phyloP scores from a whole-genome alignment of 2,888 invertebrate genomes.

The Hirtodrosophila cameraria region DNA sequence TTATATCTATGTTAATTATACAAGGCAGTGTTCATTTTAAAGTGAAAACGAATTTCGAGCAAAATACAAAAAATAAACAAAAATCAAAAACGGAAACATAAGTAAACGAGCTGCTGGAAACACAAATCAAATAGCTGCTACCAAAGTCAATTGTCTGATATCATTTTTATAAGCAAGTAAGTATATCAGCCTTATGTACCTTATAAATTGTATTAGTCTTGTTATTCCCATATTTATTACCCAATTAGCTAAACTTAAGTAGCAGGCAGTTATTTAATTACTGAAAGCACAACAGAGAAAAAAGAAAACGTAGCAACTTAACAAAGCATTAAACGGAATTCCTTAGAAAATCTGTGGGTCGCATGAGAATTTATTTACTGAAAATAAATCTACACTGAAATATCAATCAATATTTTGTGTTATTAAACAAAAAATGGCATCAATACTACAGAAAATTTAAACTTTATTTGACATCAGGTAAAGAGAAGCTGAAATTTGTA shows the following conservation, averaged over 20 bases:
- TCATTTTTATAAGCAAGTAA: conserved; percentile 26
- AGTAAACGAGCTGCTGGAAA: background rate
- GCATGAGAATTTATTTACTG: no score
- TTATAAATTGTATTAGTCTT: background rate
- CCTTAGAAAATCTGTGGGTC: no score
- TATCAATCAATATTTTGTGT: no score
- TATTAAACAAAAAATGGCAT: no score
- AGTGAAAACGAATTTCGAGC: background rate
- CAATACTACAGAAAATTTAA: no score
- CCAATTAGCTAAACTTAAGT: background rate
- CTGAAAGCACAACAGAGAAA: background rate
- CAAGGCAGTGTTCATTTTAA: conserved; percentile 2
- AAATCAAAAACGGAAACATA: background rate
- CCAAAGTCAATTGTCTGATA: conserved; percentile 17
- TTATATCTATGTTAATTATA: conserved; percentile 2
- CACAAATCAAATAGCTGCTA: background rate
- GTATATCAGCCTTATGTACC: conserved; percentile 8
- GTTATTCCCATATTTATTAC: background rate
- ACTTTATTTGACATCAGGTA: no score
- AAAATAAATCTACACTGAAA: no score
- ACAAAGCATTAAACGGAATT: no score
- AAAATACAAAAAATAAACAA: no score
- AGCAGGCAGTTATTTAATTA: conserved; percentile 6
- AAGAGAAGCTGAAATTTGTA: no score
- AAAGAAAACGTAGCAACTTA: no score